These are phyloP conservation scores for Coenonympha glycerion DNA, from an alignment of 2,888 invertebrate species.

Conservation along the genomic window DNA sequence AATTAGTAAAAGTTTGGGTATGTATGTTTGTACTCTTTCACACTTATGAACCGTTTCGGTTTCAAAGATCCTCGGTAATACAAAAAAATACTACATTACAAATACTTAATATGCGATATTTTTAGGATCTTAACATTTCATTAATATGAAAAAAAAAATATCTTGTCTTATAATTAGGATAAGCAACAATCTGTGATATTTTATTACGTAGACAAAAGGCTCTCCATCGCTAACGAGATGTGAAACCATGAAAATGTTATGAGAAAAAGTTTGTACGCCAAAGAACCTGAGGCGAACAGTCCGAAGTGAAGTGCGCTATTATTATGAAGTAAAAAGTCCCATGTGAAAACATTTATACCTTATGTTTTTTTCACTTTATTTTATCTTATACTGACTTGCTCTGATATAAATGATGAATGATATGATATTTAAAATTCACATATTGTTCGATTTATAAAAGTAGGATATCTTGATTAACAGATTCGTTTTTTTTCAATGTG, in stretches of 20 bases:
- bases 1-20: too few species aligned
- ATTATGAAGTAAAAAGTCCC: slow-evolving; percentile 9
- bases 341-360: slow-evolving; percentile 1
- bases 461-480: too few species aligned
- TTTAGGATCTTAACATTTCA: too few species aligned
- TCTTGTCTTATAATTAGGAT: background rate
- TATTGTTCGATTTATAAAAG: too few species aligned
- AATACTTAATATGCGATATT: too few species aligned
- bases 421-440: too few species aligned
- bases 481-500: too few species aligned
- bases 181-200: slow-evolving; percentile 1
- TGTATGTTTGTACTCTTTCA: too few species aligned
- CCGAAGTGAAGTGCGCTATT: slow-evolving; percentile 11
- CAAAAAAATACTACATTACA: too few species aligned
- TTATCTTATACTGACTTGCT: background rate
- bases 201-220: background rate
- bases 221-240: slow-evolving; percentile 9
- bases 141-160: too few species aligned
- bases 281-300: slow-evolving; percentile 21
- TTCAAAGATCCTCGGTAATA: too few species aligned
- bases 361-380: slow-evolving; percentile 1
- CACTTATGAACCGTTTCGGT: too few species aligned
- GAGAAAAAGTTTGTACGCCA: slow-evolving; percentile 29
- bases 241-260: slow-evolving; percentile 22
- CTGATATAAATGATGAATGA: background rate